Evolutionary conservation across 2,797 vertebrate species (phyloP).

Genomic region (Lagorchestes hirsutus): DNA sequence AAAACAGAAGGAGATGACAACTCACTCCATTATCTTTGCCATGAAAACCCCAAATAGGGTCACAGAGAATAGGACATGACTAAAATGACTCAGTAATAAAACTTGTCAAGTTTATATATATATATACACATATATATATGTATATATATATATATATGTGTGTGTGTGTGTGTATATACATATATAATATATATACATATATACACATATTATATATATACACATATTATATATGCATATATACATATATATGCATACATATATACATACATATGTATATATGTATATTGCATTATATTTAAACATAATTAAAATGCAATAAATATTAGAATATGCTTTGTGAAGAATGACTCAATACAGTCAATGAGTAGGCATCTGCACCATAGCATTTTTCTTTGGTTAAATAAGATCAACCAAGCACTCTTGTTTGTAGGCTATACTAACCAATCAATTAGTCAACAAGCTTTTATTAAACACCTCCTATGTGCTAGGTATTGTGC

Average conservation of each 20-base stretch:
- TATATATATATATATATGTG: background rate
- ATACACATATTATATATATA: too few relatives aligned
- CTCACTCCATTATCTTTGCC: too few relatives aligned
- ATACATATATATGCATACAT: too few relatives aligned
- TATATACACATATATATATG: too few relatives aligned
- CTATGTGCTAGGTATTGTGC: background rate
- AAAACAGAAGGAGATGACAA: background rate
- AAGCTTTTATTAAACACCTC: background rate
- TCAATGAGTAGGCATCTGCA: background rate
- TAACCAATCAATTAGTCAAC: background rate
- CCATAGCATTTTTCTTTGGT: background rate
- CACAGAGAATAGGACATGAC: too few relatives aligned
- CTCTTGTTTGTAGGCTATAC: background rate
- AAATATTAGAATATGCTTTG: background rate
- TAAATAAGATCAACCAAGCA: background rate
- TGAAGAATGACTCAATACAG: background rate
- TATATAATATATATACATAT: too few relatives aligned
- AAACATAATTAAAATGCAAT: background rate
- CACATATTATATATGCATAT: too few relatives aligned
- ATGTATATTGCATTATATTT: background rate
- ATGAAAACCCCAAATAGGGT: too few relatives aligned
- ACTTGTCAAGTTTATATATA: too few relatives aligned
- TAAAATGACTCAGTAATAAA: too few relatives aligned
- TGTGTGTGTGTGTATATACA: too few relatives aligned
- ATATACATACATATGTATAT: too few relatives aligned